Evolutionary conservation across 2,797 vertebrate genomes (phyloP).

Genomic region (Erethizon dorsatum): DNA sequence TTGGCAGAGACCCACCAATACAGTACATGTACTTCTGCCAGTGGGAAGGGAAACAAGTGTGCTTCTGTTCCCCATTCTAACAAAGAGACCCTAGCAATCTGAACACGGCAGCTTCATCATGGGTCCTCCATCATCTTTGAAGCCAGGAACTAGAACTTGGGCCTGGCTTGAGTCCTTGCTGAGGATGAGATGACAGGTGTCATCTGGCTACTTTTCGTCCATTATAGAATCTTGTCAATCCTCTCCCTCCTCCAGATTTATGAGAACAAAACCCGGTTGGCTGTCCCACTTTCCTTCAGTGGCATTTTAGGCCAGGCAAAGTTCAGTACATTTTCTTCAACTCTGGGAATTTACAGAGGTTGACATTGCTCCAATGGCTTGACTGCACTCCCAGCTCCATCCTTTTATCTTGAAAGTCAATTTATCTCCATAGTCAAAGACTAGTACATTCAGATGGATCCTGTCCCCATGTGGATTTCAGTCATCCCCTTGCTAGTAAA

Average conservation of each 20-base stretch:
- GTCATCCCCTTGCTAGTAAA: background rate
- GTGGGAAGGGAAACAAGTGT: background rate
- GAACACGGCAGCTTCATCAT: background rate
- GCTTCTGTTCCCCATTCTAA: background rate
- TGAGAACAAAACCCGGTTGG: background rate
- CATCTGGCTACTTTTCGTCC: background rate
- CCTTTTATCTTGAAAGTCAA: background rate
- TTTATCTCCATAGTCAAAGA: background rate
- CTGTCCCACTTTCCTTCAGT: background rate
- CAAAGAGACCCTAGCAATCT: background rate
- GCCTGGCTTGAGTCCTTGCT: background rate
- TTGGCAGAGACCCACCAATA: background rate
- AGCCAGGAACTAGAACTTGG: background rate
- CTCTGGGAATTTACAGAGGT: background rate
- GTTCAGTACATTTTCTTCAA: background rate
- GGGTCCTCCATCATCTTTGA: background rate
- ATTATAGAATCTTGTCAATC: background rate
- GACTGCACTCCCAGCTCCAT: background rate
- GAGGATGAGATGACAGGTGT: background rate
- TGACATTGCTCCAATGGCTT: background rate
- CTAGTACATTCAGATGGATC: background rate
- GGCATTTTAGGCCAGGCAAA: background rate
- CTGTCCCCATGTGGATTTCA: background rate
- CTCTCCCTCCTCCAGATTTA: background rate
- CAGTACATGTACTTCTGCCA: background rate